Base-by-base conservation (phyloP, 2,113 vertebrate genomes). In the Charina bottae region DNA sequence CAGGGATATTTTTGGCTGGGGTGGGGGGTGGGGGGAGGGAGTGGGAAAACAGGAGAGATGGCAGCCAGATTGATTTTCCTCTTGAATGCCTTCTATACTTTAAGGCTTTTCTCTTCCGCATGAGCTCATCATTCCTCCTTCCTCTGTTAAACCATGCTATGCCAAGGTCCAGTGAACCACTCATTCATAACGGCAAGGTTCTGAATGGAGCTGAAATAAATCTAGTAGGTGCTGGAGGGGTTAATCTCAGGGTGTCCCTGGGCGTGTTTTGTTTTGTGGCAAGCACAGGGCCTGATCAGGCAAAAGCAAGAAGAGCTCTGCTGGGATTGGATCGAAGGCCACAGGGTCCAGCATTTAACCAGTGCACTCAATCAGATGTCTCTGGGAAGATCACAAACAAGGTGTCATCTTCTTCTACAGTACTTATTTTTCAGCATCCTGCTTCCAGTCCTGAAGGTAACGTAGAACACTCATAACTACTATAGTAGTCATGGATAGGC, bases 21-120 rank as follows among this genome's bases (percentile, higher is more conserved):
- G 49, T 49, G 1, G 33, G 2, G 33, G 17, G 28, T 37, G 6
- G n/a, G n/a, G n/a, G 33, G 68, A 15, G 6, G n/a, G 68, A 78
- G 33, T 72, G 87, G 78, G 46, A 21, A 89, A 89, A 23, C 17
- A 64, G 72, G 72, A 64, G 91, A 64, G 49, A 84, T 89, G 42
- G 55, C 42, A 64, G 78, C 10, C n/a, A 55, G 91, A 89, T 85
- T 64, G 87, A 92, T 89, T 92, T 92, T 89, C 9, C 58, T 28
- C 91, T 89, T 85, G 49, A 92, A 89, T 92, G 49, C 87, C 24
- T 92, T 89, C 83, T 89, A 59, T 26, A 42, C n/a, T 89, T 92
- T 64, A 85, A 89, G 89, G 64, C 87, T 85, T 49, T 53, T 83
- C 54, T 88, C 7, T 62, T 88, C 60, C 85, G 72, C 62, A 89